These are phyloP conservation scores for Atlantisia rogersi DNA, from an alignment of 2,113 vertebrate species.

Conservation along the genomic window DNA sequence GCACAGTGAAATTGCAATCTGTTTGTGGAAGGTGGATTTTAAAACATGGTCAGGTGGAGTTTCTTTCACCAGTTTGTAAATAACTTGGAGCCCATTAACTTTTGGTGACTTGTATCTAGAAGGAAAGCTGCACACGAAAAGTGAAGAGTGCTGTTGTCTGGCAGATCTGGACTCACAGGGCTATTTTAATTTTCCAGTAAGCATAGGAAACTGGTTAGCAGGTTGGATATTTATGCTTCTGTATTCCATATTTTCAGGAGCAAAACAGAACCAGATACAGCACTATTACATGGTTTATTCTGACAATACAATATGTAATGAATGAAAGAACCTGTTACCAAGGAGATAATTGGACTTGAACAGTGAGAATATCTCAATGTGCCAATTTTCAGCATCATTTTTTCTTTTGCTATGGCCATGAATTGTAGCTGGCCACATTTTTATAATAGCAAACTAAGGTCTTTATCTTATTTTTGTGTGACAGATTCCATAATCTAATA, in stretches of 20 bases:
- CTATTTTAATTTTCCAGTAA: slow-evolving; percentile 4
- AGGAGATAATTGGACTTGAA: slow-evolving; percentile 66
- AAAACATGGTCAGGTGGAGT: not conserved
- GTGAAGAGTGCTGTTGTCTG: not conserved
- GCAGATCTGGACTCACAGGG: not conserved
- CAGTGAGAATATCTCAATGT: slow-evolving; percentile 50
- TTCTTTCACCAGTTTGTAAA: not conserved
- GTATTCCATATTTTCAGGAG: not conserved
- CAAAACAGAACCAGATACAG: slow-evolving; percentile 5
- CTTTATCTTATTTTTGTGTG: slow-evolving; percentile 1
- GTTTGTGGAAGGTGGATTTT: not conserved
- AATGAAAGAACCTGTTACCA: slow-evolving; percentile 61
- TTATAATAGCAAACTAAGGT: not conserved
- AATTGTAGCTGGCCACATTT: not conserved
- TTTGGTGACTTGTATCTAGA: not conserved
- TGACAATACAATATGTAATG: slow-evolving; percentile 58
- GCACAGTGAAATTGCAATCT: not conserved
- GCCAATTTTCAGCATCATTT: slow-evolving; percentile 45
- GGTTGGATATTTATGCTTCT: slow-evolving; percentile 1
- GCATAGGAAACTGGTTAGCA: not conserved
- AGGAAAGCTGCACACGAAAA: not conserved
- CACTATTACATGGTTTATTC: slow-evolving; percentile 42
- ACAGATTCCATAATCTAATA: not conserved
- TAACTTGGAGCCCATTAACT: not conserved
- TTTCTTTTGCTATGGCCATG: slow-evolving; percentile 34